Base-by-base conservation (phyloP, 1,140 invertebrate species). In the Drosophila carrolli region DNA sequence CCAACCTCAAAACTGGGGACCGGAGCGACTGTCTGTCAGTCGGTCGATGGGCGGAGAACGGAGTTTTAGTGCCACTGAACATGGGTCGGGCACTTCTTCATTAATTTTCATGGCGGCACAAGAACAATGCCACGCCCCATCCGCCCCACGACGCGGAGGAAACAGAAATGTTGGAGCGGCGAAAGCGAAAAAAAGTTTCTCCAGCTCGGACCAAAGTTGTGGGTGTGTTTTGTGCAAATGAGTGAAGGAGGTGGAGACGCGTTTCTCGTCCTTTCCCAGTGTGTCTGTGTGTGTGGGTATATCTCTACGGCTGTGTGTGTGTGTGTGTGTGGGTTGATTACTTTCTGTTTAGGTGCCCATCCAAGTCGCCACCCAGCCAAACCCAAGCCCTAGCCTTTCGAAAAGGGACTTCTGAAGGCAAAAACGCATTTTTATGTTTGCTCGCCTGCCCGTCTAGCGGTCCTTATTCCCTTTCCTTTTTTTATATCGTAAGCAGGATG, bases 401-500 rank as follows among this genome's bases (percentile, higher is more conserved):
- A 78, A 78, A 78, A 75, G 58, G 67, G 67, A 84, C 72, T 85
- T 84, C 66, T 77, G 60, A 84, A 75, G 81, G 82, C 82, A 81
- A 81, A 82, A 83, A 89, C 84, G 84, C 84, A 89, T 89, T 89
- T 88, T 89, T 89, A 89, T 89, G 85, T 89, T 90, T 89, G 85
- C 77, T 75, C 76, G 81, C 74, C 73, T 61, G 77, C 76, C 76
- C 48, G 48, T 70, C 67, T 70, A 88, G 75, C 83, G 77, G 84
- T 88, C 83, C 83, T 82, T 83, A 75, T 63, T 40, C 74, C 55
- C 35, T 11, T 27, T 37, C 46, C 63, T 32, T 54, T 41, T 54
- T 50, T 55, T 72, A 71, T 67, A 75, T 60, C 65, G 79, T 38
- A 47, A 79, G 75, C 71, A 68, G 78, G 78, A 82, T 76, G 68